Evolutionary conservation across 1,140 invertebrate genomes (phyloP).

Genomic region (Oncopodura yosiiana): DNA sequence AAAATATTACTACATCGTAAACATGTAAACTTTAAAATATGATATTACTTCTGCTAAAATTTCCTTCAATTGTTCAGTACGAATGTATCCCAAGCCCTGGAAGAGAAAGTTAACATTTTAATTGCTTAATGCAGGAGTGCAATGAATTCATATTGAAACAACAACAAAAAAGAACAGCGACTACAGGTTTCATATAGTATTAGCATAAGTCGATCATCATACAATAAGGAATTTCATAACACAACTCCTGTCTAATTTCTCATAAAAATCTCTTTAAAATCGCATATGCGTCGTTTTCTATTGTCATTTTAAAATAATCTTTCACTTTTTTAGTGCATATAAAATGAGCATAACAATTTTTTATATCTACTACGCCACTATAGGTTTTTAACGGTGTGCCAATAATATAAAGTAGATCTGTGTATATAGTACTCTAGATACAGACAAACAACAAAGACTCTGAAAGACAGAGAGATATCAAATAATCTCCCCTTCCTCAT

Average conservation of each 20-base stretch:
- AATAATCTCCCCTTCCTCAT: background rate
- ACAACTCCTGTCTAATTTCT: too few relatives aligned
- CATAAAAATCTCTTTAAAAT: too few relatives aligned
- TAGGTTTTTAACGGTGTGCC: background rate
- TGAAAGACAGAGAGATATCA: background rate
- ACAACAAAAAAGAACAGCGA: too few relatives aligned
- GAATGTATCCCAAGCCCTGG: constrained; percentile 45
- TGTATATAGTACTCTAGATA: background rate
- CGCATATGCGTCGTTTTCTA: too few relatives aligned
- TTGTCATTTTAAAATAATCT: too few relatives aligned
- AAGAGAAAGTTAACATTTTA: background rate
- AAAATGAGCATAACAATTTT: constrained; percentile 4
- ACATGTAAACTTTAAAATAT: too few relatives aligned
- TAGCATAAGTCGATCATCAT: too few relatives aligned
- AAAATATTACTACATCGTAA: too few relatives aligned
- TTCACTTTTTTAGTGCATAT: constrained; percentile 17
- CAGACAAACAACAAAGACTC: constrained; percentile 4
- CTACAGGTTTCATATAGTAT: too few relatives aligned
- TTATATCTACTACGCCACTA: background rate
- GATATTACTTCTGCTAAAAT: constrained; percentile 47
- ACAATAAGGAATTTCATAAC: too few relatives aligned
- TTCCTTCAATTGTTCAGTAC: constrained; percentile 46
- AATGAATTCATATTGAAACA: too few relatives aligned
- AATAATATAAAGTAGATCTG: background rate
- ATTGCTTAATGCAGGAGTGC: too few relatives aligned